phyloP scores from a whole-genome alignment of 2,888 invertebrate genomes.

The Melinopterus prodromus region DNA sequence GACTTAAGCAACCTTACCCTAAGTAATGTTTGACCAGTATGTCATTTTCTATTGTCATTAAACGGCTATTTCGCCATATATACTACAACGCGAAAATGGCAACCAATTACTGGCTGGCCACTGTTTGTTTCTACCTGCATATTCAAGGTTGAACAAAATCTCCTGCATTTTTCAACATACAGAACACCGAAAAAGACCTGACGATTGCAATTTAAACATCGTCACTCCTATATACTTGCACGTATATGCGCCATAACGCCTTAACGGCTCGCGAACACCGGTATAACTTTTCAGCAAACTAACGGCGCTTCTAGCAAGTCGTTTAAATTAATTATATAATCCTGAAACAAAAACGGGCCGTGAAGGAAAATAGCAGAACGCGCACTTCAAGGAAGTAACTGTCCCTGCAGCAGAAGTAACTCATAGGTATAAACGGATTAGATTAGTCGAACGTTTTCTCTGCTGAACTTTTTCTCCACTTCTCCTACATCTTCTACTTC shows the following conservation, averaged over 20 bases:
- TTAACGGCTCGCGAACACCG: not conserved
- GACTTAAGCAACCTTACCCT: too few relatives aligned
- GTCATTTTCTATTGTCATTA: too few relatives aligned
- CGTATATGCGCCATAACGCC: not conserved
- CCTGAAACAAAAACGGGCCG: not conserved
- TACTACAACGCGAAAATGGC: too few relatives aligned
- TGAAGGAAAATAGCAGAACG: not conserved
- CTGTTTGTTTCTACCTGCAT: too few relatives aligned
- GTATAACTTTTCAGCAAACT: not conserved
- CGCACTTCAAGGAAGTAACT: not conserved
- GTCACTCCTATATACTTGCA: not conserved
- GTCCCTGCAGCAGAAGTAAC: not conserved
- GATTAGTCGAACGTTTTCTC: not conserved
- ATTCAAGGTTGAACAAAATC: too few relatives aligned
- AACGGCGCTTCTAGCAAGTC: not conserved
- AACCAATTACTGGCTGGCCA: too few relatives aligned
- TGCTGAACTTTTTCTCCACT: too few relatives aligned
- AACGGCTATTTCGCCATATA: too few relatives aligned
- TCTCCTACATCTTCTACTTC: not conserved
- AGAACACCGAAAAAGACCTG: too few relatives aligned
- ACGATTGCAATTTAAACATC: not conserved
- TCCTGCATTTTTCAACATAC: too few relatives aligned
- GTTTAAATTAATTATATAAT: constrained; percentile 4
- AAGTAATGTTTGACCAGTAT: too few relatives aligned
- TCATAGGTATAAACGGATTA: not conserved